Evolutionary conservation across 2,797 vertebrate species (phyloP).

Genomic region (Rhodeus uyekii): DNA sequence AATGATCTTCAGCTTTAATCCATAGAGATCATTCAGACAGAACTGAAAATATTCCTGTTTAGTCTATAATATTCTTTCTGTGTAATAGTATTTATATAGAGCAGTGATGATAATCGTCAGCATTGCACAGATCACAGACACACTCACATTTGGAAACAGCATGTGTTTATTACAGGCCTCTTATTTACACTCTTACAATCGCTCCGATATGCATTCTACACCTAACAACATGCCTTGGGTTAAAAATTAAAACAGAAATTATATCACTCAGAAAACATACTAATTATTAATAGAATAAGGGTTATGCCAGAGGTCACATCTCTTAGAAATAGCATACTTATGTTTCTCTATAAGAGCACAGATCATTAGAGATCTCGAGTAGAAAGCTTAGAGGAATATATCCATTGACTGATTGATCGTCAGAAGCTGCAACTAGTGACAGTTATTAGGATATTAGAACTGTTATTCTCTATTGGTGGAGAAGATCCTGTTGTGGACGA

Average conservation of each 20-base stretch:
- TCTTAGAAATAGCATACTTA: background rate
- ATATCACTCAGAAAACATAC: background rate
- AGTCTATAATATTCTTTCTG: background rate
- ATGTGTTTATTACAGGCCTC: slow-evolving; percentile 66
- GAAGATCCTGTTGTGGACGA: background rate
- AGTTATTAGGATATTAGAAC: background rate
- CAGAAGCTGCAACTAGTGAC: background rate
- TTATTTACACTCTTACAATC: slow-evolving; percentile 35
- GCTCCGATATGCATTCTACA: background rate
- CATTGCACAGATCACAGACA: background rate
- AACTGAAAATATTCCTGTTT: background rate
- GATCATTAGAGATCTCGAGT: background rate
- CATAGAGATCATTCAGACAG: background rate
- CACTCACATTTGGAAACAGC: slow-evolving; percentile 29
- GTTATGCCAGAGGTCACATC: background rate
- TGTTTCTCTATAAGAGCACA: slow-evolving; percentile 5
- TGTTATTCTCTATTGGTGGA: background rate
- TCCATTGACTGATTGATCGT: background rate
- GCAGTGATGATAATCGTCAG: background rate
- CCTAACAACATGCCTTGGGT: slow-evolving; percentile 37
- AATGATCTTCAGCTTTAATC: background rate
- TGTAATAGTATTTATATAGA: background rate
- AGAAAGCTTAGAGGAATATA: background rate
- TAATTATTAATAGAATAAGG: slow-evolving; percentile 5
- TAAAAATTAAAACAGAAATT: slow-evolving; percentile 14